Conservation (phyloP, 1,140 invertebrate genomes). For the Halictus rubicundus region DNA sequence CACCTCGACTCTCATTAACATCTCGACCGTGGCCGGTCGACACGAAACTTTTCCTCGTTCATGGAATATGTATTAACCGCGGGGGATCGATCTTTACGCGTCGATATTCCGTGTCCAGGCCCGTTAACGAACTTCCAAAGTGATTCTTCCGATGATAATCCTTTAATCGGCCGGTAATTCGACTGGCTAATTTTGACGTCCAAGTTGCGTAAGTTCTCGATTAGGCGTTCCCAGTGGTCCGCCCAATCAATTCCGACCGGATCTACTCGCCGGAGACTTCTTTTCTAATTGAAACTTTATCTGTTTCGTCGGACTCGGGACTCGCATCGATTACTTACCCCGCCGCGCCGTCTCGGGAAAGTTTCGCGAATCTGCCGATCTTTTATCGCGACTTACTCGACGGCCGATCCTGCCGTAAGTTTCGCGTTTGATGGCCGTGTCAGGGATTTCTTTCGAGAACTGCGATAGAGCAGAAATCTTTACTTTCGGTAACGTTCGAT, state of each 20-base stretch:
- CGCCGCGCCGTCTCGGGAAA: too few species aligned
- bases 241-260: too few species aligned
- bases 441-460: too few species aligned
- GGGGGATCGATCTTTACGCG: slow-evolving; percentile 21
- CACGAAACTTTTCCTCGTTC: slow-evolving; percentile 46
- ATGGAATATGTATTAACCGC: slow-evolving; percentile 45
- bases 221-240: neutral
- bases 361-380: too few species aligned
- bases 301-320: too few species aligned
- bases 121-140: neutral
- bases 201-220: slow-evolving; percentile 9
- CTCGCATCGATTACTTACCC: too few species aligned
- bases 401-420: too few species aligned
- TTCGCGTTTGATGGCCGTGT: too few species aligned
- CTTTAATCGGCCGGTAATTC: neutral
- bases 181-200: too few species aligned
- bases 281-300: slow-evolving; percentile 22
- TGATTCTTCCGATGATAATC: neutral
- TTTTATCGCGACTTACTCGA: too few species aligned
- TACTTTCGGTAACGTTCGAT: too few species aligned
- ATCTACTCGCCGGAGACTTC: neutral
- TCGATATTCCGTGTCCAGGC: slow-evolving; percentile 12
- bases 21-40: slow-evolving; percentile 47
- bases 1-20: slow-evolving; percentile 62
- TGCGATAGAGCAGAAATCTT: too few species aligned